Base-by-base conservation (phyloP, 2,113 vertebrate genomes). In the Haliaeetus leucogaster region DNA sequence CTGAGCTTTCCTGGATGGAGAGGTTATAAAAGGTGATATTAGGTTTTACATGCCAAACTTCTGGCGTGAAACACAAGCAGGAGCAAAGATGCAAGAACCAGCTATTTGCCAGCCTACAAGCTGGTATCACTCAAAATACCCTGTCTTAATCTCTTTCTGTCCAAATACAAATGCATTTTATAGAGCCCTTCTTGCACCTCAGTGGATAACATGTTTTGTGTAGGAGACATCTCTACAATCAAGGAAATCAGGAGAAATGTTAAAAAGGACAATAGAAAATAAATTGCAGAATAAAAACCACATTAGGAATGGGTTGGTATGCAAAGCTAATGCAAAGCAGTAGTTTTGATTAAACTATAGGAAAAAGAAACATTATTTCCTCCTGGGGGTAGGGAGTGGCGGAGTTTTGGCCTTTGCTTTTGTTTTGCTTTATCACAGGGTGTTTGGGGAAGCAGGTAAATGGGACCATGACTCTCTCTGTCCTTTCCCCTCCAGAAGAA, bases 401-500 rank as follows among this genome's bases (percentile, higher is more conserved):
- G 20, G 14, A 63, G 20, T 52, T 80, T 65, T 84, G 40, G 15
- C 32, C 32, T 91, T 77, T 34, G 70, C 17, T 43, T 42, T 81
- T 43, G 10, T 58, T 83, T 83, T 70, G 32, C 66, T 36, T 66
- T 59, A 47, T 27, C 43, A 42, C 14, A 42, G 21, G 16, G 55
- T 48, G 38, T 50, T 74, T 53, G 70, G 23, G 34, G 25, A 62
- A 58, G 29, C 13, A 36, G 20, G 36, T 27, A 9, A 47, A 61
- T 4, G 5, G 32, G 34, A 26, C 21, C 7, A 2, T 40, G 26
- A 48, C 29, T 71, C 58, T n/a, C 21, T 70, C 36, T 66, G 56
- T 58, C 32, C 19, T 68, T 56, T 72, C 5, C 30, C 6, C 32
- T 42, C n/a, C 81, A 99, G 99, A 97, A 98, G 71, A 97, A 89